Evolutionary conservation across 2,888 invertebrate genomes (phyloP).

Genomic region (Phortica okadai): DNA sequence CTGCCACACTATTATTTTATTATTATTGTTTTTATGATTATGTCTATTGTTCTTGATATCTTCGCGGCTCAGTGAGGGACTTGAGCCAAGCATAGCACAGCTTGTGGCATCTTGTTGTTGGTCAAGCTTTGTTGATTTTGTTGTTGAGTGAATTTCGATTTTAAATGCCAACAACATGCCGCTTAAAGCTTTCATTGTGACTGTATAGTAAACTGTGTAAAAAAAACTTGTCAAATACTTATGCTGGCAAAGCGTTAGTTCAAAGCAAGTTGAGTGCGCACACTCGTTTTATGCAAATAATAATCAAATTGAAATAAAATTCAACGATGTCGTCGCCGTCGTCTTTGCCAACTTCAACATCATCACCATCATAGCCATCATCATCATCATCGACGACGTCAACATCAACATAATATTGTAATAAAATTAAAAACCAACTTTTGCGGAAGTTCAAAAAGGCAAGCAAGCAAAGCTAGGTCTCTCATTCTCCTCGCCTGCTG

Average conservation of each 20-base stretch:
- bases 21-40: constrained; percentile 4
- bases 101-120: background rate
- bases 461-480: background rate
- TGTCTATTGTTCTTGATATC: background rate
- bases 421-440: constrained; percentile 15
- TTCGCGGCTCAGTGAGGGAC: background rate
- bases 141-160: background rate
- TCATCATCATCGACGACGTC: constrained; percentile 5
- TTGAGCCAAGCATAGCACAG: background rate
- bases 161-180: no score
- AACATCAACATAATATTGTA: constrained; percentile 4
- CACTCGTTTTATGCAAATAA: constrained; percentile 22
- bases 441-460: constrained; percentile 26
- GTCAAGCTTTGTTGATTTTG: background rate
- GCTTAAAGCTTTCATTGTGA: no score
- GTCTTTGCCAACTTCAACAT: background rate
- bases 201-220: no score
- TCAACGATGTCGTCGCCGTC: background rate
- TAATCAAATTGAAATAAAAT: constrained; percentile 26
- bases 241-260: no score
- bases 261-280: no score
- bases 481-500: background rate
- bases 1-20: background rate
- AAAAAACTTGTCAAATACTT: no score
- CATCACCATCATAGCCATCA: background rate